Percentiles rank a stretch among this genome's conserved stretches.
Conservation (phyloP, 2,888 invertebrate genomes). For the Synanthedon andrenaeformis region DNA sequence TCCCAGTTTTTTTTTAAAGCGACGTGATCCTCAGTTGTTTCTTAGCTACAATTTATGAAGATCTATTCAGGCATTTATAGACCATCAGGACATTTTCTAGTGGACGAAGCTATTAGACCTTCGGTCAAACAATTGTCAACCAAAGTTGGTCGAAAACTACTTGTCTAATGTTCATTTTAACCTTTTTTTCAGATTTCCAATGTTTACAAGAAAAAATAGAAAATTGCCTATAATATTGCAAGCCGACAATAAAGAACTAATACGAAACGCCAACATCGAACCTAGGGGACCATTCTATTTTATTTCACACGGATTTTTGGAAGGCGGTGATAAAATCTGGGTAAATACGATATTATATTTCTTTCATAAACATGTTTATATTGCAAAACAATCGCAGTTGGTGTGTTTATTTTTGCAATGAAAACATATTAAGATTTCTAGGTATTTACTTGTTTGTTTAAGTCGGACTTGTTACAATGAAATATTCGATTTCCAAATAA, state of each 20-base stretch:
- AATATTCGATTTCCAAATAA: too few species aligned
- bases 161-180: too few species aligned
- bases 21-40: too few species aligned
- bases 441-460: not conserved
- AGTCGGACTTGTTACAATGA: not conserved
- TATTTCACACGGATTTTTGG: conserved; percentile 89
- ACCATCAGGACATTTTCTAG: too few species aligned
- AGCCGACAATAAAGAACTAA: conserved; percentile 74
- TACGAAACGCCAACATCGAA: conserved; percentile 73
- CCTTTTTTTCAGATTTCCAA: conserved; percentile 47
- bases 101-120: too few species aligned
- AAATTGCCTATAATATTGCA: conserved; percentile 74
- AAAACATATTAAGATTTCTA: not conserved
- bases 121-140: too few species aligned
- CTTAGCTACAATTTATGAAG: too few species aligned
- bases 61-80: too few species aligned
- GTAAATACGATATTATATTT: conserved; percentile 54
- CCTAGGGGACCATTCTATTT: conserved; percentile 76
- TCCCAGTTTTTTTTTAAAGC: too few species aligned
- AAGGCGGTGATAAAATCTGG: conserved; percentile 85
- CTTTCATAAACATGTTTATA: not conserved
- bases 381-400: not conserved
- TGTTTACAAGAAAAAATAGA: conserved; percentile 68
- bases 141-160: too few species aligned
- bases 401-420: not conserved